Base-by-base conservation (phyloP, 2,888 invertebrate genomes). In the Vanessa cardui region DNA sequence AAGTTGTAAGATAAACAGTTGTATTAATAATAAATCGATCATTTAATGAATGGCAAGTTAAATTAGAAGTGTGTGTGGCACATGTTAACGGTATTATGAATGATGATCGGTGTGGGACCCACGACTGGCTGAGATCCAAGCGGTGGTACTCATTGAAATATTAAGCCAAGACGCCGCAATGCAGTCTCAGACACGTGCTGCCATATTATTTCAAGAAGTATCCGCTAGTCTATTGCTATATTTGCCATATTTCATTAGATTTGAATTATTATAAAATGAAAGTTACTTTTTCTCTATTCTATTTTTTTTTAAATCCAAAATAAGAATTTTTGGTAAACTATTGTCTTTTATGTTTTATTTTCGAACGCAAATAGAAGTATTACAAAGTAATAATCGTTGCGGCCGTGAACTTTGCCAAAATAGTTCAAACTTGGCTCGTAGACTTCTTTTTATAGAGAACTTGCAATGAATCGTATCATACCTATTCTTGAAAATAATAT, bases 131-230 rank as follows among this genome's bases (percentile, higher is more conserved):
- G 50, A 59, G 83, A 75, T 89, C 92, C 92, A 92, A 90, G 79
- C 78, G 81, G 82, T 86, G 83, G 86, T 90, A 82, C 83, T 88
- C 87, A 92, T 91, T 92, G 92, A 92, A 92, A 90, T 92, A 92
- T 92, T 89, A 89, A 89, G 85, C 90, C 89, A 90, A 91, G 90
- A 88, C 87, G 85, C 84, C 85, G 87, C 87, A 87, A 71, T 87
- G 86, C 87, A 83, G 88, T 83, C 86, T 87, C 77, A 87, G 86
- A 86, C 83, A 79, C 74, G 71, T 82, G 80, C 76, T 83, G 83
- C 83, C 83, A 84, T 80, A 83, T 78, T 79, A 52, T 83, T 83
- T 83, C 66, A 72, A 66, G 65, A 72, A 69, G 39, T 39, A 39
- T 18, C 39, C 1, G 33, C 39, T 56, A 8, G 20, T 9, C 52